Evolutionary conservation across 2,113 vertebrate species (phyloP).

Genomic region (Aramus guarauna): DNA sequence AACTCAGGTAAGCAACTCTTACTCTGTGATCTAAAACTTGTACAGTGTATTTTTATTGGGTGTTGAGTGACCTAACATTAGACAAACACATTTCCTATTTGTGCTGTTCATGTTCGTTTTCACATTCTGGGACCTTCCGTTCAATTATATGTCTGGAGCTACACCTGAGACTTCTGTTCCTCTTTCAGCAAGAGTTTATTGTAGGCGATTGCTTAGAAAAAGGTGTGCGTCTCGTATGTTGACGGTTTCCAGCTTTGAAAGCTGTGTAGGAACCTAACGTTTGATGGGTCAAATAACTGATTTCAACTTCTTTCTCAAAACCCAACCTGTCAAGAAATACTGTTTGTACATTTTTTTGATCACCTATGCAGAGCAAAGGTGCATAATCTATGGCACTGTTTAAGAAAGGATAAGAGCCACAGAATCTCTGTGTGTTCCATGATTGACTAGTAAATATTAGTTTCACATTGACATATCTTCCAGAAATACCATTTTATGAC

Average conservation of each 20-base stretch:
- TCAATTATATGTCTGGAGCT: neutral
- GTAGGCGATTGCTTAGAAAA: neutral
- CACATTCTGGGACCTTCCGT: neutral
- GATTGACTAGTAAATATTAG: neutral
- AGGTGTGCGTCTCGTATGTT: neutral
- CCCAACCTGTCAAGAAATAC: neutral
- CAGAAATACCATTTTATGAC: neutral
- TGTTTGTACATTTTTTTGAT: neutral
- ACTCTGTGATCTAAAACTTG: neutral
- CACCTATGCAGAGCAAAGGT: neutral
- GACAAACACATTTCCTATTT: neutral
- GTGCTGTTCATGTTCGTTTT: neutral
- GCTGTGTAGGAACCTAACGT: neutral
- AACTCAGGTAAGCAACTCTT: constrained; percentile 44
- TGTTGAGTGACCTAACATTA: neutral
- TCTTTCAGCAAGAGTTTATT: neutral
- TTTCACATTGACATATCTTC: neutral
- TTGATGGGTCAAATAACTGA: neutral
- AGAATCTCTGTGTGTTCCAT: neutral
- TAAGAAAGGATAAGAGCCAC: neutral
- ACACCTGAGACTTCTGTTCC: neutral
- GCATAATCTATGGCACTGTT: neutral
- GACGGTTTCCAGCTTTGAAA: neutral
- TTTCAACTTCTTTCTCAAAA: neutral
- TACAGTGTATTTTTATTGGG: neutral